Evolutionary conservation across 2,113 vertebrate species (phyloP).

Genomic region (Eolophus roseicapilla): DNA sequence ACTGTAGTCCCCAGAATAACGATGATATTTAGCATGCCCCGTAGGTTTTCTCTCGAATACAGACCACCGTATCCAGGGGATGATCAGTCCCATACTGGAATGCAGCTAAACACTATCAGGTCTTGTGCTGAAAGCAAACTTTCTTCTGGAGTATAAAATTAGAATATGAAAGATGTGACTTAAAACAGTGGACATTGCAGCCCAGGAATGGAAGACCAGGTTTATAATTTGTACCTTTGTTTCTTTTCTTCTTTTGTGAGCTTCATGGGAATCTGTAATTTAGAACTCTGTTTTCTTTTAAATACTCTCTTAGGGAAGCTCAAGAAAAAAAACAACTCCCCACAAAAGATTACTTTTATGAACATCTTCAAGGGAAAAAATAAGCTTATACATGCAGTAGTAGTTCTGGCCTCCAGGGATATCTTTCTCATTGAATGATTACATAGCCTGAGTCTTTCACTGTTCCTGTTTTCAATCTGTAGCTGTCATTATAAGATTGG

Average conservation of each 20-base stretch:
- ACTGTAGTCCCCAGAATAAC: neutral
- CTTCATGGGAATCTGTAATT: neutral
- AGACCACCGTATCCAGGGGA: neutral
- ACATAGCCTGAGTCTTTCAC: conserved; percentile 52
- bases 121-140: neutral
- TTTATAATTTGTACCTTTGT: neutral
- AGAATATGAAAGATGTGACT: neutral
- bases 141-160: neutral
- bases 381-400: conserved; percentile 44
- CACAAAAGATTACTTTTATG: conserved; percentile 48
- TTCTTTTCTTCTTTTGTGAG: neutral
- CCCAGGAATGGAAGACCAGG: neutral
- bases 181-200: neutral
- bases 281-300: conserved; percentile 38
- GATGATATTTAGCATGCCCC: neutral
- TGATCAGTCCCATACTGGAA: neutral
- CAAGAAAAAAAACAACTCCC: conserved; percentile 1
- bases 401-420: conserved; percentile 23
- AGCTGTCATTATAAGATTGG: conserved; percentile 62
- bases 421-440: conserved; percentile 56
- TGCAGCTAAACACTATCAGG: neutral
- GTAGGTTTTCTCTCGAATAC: neutral
- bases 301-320: conserved; percentile 32
- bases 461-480: conserved; percentile 56
- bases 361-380: conserved; percentile 58